Percentiles rank a stretch among this genome's conserved stretches.
These are phyloP conservation scores for Coenonympha arcania DNA, from an alignment of 2,888 invertebrate genomes.

Conservation along the genomic window DNA sequence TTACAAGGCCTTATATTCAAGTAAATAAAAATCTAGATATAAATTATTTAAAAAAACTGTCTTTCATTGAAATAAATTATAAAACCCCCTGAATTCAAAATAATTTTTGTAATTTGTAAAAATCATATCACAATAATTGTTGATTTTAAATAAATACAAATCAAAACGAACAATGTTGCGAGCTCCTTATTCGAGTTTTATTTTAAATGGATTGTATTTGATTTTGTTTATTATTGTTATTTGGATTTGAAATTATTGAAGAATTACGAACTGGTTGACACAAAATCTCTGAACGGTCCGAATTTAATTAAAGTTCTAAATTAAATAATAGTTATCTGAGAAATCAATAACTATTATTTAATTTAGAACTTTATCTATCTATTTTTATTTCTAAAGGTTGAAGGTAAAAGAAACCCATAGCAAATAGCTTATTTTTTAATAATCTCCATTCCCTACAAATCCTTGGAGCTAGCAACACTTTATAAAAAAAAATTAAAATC, in stretches of 20 bases:
- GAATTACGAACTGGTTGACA: constrained; percentile 49
- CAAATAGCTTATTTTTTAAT: no score
- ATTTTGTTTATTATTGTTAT: no score
- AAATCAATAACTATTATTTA: no score
- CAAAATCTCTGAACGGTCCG: constrained; percentile 66
- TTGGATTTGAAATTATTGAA: background rate
- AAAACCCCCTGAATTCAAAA: no score
- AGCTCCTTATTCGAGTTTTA: constrained; percentile 40
- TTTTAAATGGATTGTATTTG: no score
- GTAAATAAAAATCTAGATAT: constrained; percentile 11
- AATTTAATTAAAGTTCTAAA: background rate
- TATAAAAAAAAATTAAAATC: constrained; percentile 31
- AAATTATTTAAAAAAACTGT: constrained; percentile 14
- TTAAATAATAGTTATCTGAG: no score
- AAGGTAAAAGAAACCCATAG: background rate
- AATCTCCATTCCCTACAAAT: background rate
- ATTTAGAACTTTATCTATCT: no score
- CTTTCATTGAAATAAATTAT: constrained; percentile 10
- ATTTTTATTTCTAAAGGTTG: no score
- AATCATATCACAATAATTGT: no score
- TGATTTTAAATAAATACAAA: constrained; percentile 13
- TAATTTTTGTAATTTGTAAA: no score
- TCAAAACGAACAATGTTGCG: constrained; percentile 51
- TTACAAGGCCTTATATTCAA: background rate
- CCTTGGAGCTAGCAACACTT: constrained; percentile 61